Evolutionary conservation across 1,140 invertebrate species (phyloP).

Genomic region (Zaprionus vittiger): DNA sequence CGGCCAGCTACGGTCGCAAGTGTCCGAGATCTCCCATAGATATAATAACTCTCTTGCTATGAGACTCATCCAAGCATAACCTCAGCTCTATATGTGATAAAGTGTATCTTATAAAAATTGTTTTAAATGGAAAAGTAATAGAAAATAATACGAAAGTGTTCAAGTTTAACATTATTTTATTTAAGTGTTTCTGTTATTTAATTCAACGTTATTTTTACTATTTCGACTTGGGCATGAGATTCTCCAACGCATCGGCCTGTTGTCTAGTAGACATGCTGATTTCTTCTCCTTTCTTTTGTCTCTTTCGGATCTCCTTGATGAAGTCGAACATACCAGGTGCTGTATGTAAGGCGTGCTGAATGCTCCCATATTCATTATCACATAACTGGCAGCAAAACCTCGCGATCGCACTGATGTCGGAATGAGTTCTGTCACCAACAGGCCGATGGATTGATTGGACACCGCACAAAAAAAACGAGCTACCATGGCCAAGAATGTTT

Average conservation of each 20-base stretch:
- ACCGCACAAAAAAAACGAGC: conserved; percentile 50
- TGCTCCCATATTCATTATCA: conserved; percentile 40
- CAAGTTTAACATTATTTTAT: neutral
- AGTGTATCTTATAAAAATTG: neutral
- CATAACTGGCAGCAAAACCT: conserved; percentile 85
- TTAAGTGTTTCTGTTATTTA: neutral
- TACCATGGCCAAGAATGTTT: neutral
- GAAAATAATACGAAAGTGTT: neutral
- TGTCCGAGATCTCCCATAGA: conserved; percentile 61
- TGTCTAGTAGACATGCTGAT: neutral
- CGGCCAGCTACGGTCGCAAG: conserved; percentile 37
- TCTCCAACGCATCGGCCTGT: neutral
- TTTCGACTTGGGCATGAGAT: neutral
- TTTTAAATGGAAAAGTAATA: conserved; percentile 1
- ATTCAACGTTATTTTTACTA: neutral
- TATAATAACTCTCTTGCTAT: conserved; percentile 52
- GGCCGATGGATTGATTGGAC: conserved; percentile 86
- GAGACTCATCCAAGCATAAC: neutral
- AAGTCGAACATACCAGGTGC: conserved; percentile 76
- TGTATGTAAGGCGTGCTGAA: conserved; percentile 66
- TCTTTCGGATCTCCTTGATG: neutral
- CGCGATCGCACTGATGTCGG: conserved; percentile 87
- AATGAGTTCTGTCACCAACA: conserved; percentile 88
- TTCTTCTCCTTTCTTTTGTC: neutral
- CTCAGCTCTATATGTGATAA: conserved; percentile 25